Base-by-base conservation (phyloP, 1,140 invertebrate genomes). In the Megathymus violae region DNA sequence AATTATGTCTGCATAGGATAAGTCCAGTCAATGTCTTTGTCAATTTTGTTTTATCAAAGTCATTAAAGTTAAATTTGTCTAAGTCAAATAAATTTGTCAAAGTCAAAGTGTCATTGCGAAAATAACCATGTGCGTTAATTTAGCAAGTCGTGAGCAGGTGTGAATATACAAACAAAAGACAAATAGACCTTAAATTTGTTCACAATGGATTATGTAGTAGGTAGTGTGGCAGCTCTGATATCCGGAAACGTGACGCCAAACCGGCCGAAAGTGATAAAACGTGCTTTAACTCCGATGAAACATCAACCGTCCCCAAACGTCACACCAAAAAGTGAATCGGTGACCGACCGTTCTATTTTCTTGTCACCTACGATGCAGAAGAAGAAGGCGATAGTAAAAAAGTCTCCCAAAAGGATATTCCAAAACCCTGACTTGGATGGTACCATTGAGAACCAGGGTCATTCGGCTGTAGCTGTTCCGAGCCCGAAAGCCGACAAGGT, bases 381-480 rank as follows among this genome's bases (percentile, higher is more conserved):
- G 27, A 91, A 89, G 73, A 89, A 89, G 43, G 88, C 86, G 41
- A 82, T 91, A 11, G 76, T 85, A 0, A 91, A 91, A 59, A 91
- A 91, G 43, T 89, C 86, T 6, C 88, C 86, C n/a, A 91, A 91
- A 65, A 84, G 86, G 56, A 91, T 91, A 62, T 91, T 91, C 17
- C 61, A 91, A 48, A 89, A 88, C 50, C 73, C 80, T 1, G 84
- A 86, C 44, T 64, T 84, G 19, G 85, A 88, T 38, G 48, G 64
- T 6, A 81, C 76, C 0, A 71, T 67, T 9, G 80, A 82, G 17
- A 71, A 67, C 22, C 67, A 76, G 10, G 67, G 58, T 22, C 74
- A 75, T 40, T 40, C 56, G 2, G 74, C n/a, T 44, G 0, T 65
- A 9, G 43, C 48, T 1, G n/a, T 22, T 22, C 19, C 19, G 5